These are phyloP conservation scores for Salminus brasiliensis DNA, from an alignment of 2,113 vertebrate genomes.

Conservation along the genomic window DNA sequence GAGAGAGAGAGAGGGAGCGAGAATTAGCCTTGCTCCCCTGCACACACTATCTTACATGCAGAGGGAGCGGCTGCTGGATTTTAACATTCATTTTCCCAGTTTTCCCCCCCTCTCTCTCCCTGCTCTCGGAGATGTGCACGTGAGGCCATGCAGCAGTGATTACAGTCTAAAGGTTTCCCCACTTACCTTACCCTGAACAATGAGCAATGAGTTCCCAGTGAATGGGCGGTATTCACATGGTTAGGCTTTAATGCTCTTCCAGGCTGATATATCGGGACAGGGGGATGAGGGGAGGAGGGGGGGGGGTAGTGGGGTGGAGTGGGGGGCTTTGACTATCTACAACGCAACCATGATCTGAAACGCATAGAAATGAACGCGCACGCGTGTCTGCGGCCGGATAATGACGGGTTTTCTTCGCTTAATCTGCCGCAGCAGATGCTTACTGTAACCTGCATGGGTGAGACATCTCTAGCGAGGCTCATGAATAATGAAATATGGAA, in stretches of 20 bases:
- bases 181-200: constrained; percentile 81
- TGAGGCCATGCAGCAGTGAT: constrained; percentile 65
- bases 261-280: constrained; percentile 60
- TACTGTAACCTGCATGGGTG: constrained; percentile 61
- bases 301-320: constrained; percentile 47
- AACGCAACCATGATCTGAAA: constrained; percentile 50
- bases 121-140: constrained; percentile 65
- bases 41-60: constrained; percentile 47
- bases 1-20: constrained; percentile 20
- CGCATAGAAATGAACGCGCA: constrained; percentile 53
- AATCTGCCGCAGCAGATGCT: constrained; percentile 62
- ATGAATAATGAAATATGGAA: constrained; percentile 61
- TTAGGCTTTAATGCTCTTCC: constrained; percentile 78
- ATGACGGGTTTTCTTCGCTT: constrained; percentile 60
- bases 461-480: constrained; percentile 50
- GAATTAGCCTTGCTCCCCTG: constrained; percentile 51
- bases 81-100: constrained; percentile 74
- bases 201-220: constrained; percentile 62
- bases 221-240: constrained; percentile 75
- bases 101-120: constrained; percentile 52
- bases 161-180: constrained; percentile 77
- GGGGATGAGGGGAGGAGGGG: constrained; percentile 27
- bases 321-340: constrained; percentile 57
- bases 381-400: constrained; percentile 50
- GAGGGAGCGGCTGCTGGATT: constrained; percentile 62